Evolutionary conservation across 2,888 invertebrate species (phyloP).

Genomic region (Sceliomorpha sp.): DNA sequence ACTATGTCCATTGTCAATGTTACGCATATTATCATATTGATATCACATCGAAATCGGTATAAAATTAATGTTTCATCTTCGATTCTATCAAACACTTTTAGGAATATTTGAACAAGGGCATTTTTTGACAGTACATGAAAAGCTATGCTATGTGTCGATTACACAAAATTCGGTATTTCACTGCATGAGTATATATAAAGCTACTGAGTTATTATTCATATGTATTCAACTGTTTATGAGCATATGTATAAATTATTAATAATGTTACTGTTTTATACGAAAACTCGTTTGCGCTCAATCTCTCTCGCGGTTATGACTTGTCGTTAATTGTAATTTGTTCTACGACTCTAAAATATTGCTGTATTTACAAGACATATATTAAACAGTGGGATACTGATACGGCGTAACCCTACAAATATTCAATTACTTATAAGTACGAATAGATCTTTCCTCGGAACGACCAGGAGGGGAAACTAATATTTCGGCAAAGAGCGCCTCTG

Average conservation of each 20-base stretch:
- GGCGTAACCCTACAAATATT: conserved; percentile 57
- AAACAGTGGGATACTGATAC: conserved; percentile 62
- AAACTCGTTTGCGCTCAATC: conserved; percentile 30
- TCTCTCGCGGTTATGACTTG: conserved; percentile 35
- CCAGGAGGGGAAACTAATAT: conserved; percentile 80
- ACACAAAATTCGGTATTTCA: conserved; percentile 26
- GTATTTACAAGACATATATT: conserved; percentile 74
- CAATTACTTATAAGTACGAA: conserved; percentile 56
- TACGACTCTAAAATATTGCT: conserved; percentile 64
- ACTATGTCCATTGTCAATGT: conserved; percentile 5
- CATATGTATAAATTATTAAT: conserved; percentile 62
- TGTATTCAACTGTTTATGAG: conserved; percentile 48
- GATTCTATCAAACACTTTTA: not conserved
- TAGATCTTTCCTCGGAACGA: conserved; percentile 63
- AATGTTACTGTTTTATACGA: conserved; percentile 49
- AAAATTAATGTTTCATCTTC: conserved; percentile 19
- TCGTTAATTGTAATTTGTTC: conserved; percentile 57
- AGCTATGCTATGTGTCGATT: conserved; percentile 20
- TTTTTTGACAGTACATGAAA: conserved; percentile 16
- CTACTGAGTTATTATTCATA: conserved; percentile 40
- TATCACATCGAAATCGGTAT: not conserved
- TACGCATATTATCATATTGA: no score
- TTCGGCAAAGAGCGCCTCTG: conserved; percentile 46
- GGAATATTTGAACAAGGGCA: not conserved
- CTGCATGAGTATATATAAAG: conserved; percentile 29